These are phyloP conservation scores for Agelaius phoeniceus DNA, from an alignment of 2,113 vertebrate species.

Conservation along the genomic window DNA sequence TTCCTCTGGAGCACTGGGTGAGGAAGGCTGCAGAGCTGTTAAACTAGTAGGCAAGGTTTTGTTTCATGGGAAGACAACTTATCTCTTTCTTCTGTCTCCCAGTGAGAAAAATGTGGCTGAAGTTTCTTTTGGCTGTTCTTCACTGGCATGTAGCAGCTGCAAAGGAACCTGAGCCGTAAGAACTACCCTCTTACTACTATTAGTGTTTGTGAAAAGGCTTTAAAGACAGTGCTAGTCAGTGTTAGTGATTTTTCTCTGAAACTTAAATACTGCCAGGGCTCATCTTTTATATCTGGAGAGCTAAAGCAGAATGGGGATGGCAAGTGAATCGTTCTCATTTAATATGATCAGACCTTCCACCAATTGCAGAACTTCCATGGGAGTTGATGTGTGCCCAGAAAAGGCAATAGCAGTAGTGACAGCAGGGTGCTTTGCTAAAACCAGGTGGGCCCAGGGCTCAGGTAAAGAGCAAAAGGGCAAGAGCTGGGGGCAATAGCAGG, in stretches of 20 bases:
- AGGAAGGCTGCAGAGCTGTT: not conserved
- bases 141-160: slow-evolving; percentile 17
- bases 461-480: not conserved
- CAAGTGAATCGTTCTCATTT: not conserved
- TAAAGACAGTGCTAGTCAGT: not conserved
- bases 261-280: not conserved
- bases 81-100: not conserved
- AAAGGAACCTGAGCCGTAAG: slow-evolving; percentile 61
- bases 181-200: not conserved
- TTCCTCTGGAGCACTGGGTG: not conserved
- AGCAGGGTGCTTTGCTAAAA: not conserved
- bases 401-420: not conserved
- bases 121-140: slow-evolving; percentile 12
- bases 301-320: not conserved
- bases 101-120: slow-evolving; percentile 50
- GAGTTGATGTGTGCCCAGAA: fast-evolving
- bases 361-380: not conserved
- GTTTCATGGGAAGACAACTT: not conserved
- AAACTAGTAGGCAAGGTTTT: not conserved
- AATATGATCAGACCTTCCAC: not conserved
- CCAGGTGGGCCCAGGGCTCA: not conserved
- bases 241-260: not conserved
- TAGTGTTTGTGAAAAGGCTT: not conserved
- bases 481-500: not conserved
- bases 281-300: not conserved